Percentiles rank a stretch among this genome's conserved stretches.
Evolutionary conservation across 1,140 invertebrate species (phyloP).

Genomic region (Atta texana): DNA sequence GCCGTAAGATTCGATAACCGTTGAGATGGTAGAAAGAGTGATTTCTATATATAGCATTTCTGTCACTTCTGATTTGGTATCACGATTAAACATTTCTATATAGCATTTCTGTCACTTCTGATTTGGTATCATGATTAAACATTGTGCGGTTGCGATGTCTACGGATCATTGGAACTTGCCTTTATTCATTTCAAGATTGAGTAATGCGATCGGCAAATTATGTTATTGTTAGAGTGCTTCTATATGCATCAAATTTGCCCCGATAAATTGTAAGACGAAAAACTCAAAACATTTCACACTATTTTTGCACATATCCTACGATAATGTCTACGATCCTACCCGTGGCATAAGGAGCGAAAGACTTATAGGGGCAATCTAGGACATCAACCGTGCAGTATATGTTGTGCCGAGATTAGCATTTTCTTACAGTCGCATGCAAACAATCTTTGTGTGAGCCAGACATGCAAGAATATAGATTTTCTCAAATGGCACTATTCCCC

Average conservation of each 20-base stretch:
- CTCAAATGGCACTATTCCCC: slow-evolving; percentile 21
- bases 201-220: not conserved
- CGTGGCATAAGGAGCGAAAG: not conserved
- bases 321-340: not conserved
- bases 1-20: not conserved
- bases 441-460: slow-evolving; percentile 66
- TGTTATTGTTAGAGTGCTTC: not conserved
- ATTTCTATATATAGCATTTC: not conserved
- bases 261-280: not conserved
- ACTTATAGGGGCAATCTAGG: slow-evolving; percentile 26
- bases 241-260: not conserved
- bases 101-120: not conserved
- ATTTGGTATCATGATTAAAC: not conserved
- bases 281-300: not conserved
- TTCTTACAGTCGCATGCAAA: slow-evolving; percentile 78
- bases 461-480: slow-evolving; percentile 81
- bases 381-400: not conserved
- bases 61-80: not conserved
- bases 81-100: not conserved
- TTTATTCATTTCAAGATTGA: not conserved
- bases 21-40: not conserved
- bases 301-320: not conserved
- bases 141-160: not conserved
- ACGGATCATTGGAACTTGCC: not conserved
- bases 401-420: slow-evolving; percentile 77